These are phyloP conservation scores for Natrix natrix DNA, from an alignment of 2,797 vertebrate species.

Conservation along the genomic window DNA sequence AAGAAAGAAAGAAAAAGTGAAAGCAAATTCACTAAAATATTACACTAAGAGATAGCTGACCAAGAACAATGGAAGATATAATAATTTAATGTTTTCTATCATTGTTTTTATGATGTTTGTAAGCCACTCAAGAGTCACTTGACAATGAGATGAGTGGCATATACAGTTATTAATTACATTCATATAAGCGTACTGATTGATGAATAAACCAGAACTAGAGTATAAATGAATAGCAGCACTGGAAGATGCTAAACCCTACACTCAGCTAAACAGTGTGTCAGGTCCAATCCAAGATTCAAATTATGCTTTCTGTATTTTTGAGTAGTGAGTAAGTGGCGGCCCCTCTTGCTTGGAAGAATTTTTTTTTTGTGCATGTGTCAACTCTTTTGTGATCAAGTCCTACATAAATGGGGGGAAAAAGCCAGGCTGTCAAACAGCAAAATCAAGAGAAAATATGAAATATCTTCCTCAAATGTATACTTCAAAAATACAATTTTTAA, in stretches of 20 bases:
- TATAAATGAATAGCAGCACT: neutral
- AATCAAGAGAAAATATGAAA: neutral
- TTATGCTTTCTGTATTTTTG: neutral
- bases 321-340: neutral
- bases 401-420: neutral
- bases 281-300: neutral
- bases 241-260: neutral
- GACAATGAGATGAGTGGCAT: neutral
- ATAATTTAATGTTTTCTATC: neutral
- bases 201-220: neutral
- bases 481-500: neutral
- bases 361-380: neutral
- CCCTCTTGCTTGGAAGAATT: neutral
- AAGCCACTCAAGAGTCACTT: neutral
- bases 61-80: neutral
- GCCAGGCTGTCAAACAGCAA: neutral
- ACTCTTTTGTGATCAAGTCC: neutral
- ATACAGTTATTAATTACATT: neutral
- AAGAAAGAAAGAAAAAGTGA: neutral
- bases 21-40: neutral
- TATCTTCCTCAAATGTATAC: neutral
- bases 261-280: neutral
- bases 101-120: neutral
- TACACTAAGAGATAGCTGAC: neutral
- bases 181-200: neutral